Evolutionary conservation across 2,888 invertebrate genomes (phyloP), one percentile per base, ranked within the genome.

Genomic region (Autographa pulchrina): DNA sequence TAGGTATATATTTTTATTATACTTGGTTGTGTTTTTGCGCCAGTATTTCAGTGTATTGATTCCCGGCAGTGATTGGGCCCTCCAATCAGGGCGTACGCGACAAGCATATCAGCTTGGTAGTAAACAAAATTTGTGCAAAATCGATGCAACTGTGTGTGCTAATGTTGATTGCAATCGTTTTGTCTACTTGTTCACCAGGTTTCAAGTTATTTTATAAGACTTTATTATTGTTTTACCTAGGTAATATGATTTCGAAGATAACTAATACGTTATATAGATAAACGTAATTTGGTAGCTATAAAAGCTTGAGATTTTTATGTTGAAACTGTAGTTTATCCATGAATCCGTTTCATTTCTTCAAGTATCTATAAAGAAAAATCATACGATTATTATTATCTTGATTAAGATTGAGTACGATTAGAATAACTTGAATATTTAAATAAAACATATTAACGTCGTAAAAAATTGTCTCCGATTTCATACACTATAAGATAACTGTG

Each of bases 61-160:
- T 85, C 81, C 75, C 56, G 66, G 72, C 74, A 70, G 75, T 87
- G 86, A 86, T 88, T 89, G 85, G 73, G 75, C 81, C 77, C 77
- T 78, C 83, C 87, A 89, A 86, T 87, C 87, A 86, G 84, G 77
- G 75, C 74, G 85, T 77, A 87, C 85, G 87, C 86, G 85, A 81
- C 83, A 78, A 69, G 87, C 86, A 86, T 86, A 85, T 82, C 80
- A 74, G 70, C 76, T 75, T 75, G 64, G 73, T 72, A 78, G 72
- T 80, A 82, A 84, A 88, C 83, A 65, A 75, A 80, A 78, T 83
- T 74, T 70, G 62, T 43, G 38, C 64, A 67, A 74, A 83, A 81
- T 83, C 72, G 62, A 75, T 78, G 72, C 83, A 83, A 84, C 86
- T 84, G 32, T 86, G 74, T 83, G 70, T 78, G 72, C 70, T 75